Evolutionary conservation across 2,113 vertebrate species (phyloP).

Genomic region (Eira barbara): DNA sequence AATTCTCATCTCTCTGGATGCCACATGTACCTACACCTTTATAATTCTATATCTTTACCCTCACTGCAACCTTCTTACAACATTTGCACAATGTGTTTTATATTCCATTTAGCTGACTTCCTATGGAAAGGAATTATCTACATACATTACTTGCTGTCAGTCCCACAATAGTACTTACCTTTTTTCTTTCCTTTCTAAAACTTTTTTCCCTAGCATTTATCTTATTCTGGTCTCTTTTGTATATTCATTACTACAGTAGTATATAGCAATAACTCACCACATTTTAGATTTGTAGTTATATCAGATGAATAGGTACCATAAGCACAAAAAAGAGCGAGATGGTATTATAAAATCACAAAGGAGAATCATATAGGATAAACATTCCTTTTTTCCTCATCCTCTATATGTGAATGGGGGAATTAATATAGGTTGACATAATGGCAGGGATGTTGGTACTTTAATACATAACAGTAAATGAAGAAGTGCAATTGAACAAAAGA

Average conservation of each 20-base stretch:
- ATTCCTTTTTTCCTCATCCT: conserved; percentile 1
- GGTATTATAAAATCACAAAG: conserved; percentile 28
- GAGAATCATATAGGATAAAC: neutral
- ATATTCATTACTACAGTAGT: neutral
- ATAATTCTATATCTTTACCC: neutral
- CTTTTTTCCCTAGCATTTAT: neutral
- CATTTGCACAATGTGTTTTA: neutral
- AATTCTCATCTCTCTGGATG: conserved; percentile 15
- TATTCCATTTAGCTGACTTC: neutral
- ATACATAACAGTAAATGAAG: conserved; percentile 23
- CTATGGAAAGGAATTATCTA: neutral
- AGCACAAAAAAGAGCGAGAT: conserved; percentile 6
- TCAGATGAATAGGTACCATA: neutral
- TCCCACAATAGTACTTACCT: neutral
- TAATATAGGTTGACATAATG: conserved; percentile 32
- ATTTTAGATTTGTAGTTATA: conserved; percentile 22
- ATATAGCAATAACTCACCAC: neutral
- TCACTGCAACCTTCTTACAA: neutral
- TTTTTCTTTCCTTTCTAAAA: neutral
- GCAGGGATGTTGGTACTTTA: neutral
- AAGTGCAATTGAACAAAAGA: conserved; percentile 1
- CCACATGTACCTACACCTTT: neutral
- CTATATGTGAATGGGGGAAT: conserved; percentile 12
- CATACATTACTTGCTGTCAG: neutral
- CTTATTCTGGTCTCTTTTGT: neutral